A percentile compares a stretch with the other conserved stretches of the same genome.
Conservation (phyloP, 2,888 invertebrate genomes). For the Macaria notata region DNA sequence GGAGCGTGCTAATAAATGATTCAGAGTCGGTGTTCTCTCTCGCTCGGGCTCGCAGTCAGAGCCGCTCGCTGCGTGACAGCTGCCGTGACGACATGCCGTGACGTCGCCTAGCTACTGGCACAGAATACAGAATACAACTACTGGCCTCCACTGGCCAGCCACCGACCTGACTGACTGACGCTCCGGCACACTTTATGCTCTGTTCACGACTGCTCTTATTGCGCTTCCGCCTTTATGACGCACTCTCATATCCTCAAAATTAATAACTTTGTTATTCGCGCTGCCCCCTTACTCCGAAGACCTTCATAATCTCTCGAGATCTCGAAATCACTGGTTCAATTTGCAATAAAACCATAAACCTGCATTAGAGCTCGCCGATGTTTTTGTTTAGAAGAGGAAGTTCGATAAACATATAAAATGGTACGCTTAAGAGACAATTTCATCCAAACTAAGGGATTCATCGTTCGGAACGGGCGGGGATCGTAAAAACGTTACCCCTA, state of each 20-base stretch:
- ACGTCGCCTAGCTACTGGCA: constrained; percentile 28
- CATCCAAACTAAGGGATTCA: constrained; percentile 37
- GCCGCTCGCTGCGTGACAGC: constrained; percentile 31
- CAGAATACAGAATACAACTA: no score
- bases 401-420: constrained; percentile 34
- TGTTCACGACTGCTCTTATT: constrained; percentile 23
- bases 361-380: constrained; percentile 18
- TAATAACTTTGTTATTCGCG: constrained; percentile 10
- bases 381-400: constrained; percentile 27
- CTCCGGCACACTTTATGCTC: no score
- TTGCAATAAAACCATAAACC: constrained; percentile 23
- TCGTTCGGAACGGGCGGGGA: constrained; percentile 35
- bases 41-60: constrained; percentile 22
- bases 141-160: no score
- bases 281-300: constrained; percentile 6
- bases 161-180: no score
- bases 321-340: constrained; percentile 20
- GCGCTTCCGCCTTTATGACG: constrained; percentile 20
- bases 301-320: constrained; percentile 21
- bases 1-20: constrained; percentile 50
- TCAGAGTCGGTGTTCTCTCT: constrained; percentile 34
- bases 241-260: constrained; percentile 4
- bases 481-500: constrained; percentile 59
- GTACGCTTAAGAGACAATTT: constrained; percentile 34
- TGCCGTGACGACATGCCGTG: constrained; percentile 39